Base-by-base conservation (phyloP, 2,113 vertebrate genomes). In the Micronisus gabar region DNA sequence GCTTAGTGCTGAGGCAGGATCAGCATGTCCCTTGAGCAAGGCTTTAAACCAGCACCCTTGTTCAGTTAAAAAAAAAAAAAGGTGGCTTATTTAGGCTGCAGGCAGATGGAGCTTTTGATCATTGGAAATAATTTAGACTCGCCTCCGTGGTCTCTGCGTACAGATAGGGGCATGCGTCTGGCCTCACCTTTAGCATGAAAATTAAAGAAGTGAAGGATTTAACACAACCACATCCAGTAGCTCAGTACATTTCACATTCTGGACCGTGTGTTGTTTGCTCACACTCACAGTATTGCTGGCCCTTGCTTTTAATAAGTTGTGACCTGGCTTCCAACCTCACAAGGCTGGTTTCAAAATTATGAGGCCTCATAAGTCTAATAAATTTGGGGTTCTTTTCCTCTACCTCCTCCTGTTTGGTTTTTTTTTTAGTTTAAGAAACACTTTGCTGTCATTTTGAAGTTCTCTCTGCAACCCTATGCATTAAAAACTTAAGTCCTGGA, bases 71-170 rank as follows among this genome's bases (percentile, higher is more conserved):
- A 58, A 40, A 19, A 32, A 26, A 29, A 47, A 53, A 15, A 74
- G 4, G 7, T 47, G 41, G 15, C 20, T 75, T 65, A 45, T 65
- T 86, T 34, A n/a, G 36, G 32, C 55, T 75, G 62, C 47, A 68
- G 30, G 52, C 22, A 68, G 36, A 16, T 5, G 3, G 30, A 74
- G 29, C 18, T 61, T 67, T 55, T 52, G 14, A 14, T 63, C 40
- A 7, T 9, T n/a, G 27, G 55, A 18, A 50, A 22, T 29, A 10
- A 17, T 58, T 52, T 17, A 23, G 38, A 45, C 22, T 30, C 6
- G 4, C 40, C 19, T 62, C n/a, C 0, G 0, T 17, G 32, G 18
- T 21, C 30, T 74, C 48, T n/a, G 16, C 1, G 0, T n/a, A 32
- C 18, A 12, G 78, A 10, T 53, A 15, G 11, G 71, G 34, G 21